Evolutionary conservation across 2,888 invertebrate genomes (phyloP).

Genomic region (Drosophila nr. fundita): DNA sequence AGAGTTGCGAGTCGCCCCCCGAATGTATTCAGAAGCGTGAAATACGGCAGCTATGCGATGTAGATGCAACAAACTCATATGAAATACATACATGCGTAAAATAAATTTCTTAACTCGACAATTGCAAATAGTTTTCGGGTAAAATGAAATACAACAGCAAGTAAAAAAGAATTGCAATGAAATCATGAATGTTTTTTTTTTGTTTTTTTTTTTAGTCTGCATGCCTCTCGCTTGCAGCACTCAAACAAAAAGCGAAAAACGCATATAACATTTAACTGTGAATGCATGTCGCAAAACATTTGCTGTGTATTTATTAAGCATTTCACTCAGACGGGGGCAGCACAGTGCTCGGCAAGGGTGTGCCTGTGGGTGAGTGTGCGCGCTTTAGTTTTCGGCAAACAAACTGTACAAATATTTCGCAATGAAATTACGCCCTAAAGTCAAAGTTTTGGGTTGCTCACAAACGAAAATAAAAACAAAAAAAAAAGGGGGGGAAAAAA

Average conservation of each 20-base stretch:
- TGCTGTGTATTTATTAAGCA: conserved; percentile 71
- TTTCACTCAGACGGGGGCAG: conserved; percentile 37
- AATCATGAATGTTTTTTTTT: conserved; percentile 66
- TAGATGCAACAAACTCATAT: conserved; percentile 27
- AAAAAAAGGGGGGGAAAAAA: conserved; percentile 10
- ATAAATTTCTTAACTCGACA: conserved; percentile 53
- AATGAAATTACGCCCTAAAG: conserved; percentile 76
- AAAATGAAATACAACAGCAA: conserved; percentile 9
- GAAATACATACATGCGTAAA: conserved; percentile 15
- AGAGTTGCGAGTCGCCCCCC: conserved; percentile 37
- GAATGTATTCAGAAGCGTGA: conserved; percentile 53
- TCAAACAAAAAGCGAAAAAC: conserved; percentile 37
- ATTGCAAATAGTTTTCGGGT: conserved; percentile 57
- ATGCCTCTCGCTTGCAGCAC: conserved; percentile 10
- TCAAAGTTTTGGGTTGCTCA: conserved; percentile 66
- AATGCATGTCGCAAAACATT: conserved; percentile 17
- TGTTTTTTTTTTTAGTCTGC: conserved; percentile 30
- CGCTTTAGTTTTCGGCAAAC: conserved; percentile 52
- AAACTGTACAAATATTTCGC: conserved; percentile 71
- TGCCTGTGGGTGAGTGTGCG: conserved; percentile 28
- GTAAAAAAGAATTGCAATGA: conserved; percentile 41
- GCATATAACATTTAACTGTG: conserved; percentile 22
- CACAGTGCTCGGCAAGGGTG: not conserved
- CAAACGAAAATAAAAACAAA: conserved; percentile 40
- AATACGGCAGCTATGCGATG: conserved; percentile 49